These are phyloP conservation scores for Bombus balteatus DNA, from an alignment of 1,140 invertebrate genomes.

Conservation along the genomic window DNA sequence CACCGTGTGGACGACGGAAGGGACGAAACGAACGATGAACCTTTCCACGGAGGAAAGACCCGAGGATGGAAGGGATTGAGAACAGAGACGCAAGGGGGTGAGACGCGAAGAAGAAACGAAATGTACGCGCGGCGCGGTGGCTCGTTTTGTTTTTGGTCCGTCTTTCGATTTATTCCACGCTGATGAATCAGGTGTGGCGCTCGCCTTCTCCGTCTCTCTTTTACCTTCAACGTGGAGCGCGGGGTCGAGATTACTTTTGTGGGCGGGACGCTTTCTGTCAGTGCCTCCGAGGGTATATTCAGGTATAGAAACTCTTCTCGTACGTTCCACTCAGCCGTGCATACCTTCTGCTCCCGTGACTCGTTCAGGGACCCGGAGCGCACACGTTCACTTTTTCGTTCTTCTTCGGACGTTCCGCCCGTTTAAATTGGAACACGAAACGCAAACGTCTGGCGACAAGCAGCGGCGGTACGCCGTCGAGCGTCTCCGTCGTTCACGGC, in stretches of 20 bases:
- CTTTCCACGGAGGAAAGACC: slow-evolving; percentile 29
- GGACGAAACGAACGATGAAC: slow-evolving; percentile 36
- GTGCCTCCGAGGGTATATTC: slow-evolving; percentile 76
- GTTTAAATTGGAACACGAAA: slow-evolving; percentile 81
- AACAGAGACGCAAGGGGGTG: slow-evolving; percentile 32
- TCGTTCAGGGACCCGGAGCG: slow-evolving; percentile 24
- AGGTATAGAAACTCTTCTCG: slow-evolving; percentile 70
- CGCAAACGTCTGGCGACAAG: not conserved
- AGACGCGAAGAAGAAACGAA: slow-evolving; percentile 21
- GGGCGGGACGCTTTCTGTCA: slow-evolving; percentile 82
- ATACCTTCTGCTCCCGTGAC: slow-evolving; percentile 57
- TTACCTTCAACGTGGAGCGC: slow-evolving; percentile 54
- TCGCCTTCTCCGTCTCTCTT: slow-evolving; percentile 46
- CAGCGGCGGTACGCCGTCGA: not conserved
- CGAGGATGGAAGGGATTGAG: slow-evolving; percentile 4
- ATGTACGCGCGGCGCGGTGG: slow-evolving; percentile 47
- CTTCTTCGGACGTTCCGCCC: slow-evolving; percentile 48
- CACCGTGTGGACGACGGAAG: slow-evolving; percentile 48
- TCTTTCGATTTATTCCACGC: slow-evolving; percentile 78
- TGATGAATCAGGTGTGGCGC: slow-evolving; percentile 82
- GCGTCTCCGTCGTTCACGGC: not conserved
- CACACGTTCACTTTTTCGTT: slow-evolving; percentile 22
- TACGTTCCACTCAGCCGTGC: slow-evolving; percentile 47
- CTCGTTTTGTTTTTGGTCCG: slow-evolving; percentile 73
- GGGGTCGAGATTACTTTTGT: slow-evolving; percentile 82